Evolutionary conservation across 2,113 vertebrate species (phyloP), one percentile per base, ranked within the genome.

Genomic region (Pterophyllum scalare): DNA sequence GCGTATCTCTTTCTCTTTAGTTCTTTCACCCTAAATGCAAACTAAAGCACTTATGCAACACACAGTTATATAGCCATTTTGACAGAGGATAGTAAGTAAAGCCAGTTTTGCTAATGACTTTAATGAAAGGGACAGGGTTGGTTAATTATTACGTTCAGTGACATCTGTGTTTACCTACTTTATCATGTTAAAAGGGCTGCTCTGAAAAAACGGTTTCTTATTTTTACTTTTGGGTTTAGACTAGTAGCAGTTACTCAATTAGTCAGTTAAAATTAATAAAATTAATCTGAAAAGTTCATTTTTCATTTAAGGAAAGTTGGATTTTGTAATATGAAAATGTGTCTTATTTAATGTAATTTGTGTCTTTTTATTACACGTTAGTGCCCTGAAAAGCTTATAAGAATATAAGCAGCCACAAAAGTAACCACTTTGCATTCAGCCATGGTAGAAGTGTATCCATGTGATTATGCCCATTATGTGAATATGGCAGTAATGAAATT

Each of bases 401-500:
- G 28, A 52, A 72, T 7, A 26, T 17, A 70, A 28, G 17, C 10
- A 70, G 65, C 43, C 20, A 26, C 43, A 72, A 72, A 33, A 54
- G 26, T 14, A 54, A 10, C 24, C 24, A 12, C 43, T 72, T 52
- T 72, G 24, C 65, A 31, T 72, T 52, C 31, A 75, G 38, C 31
- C 13, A 38, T 52, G 11, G 10, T 72, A 31, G 31, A 72, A 72
- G 24, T 54, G 26, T 26, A 70, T 43, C 5, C 13, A 40, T 22
- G 38, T 70, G n/a, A n/a, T n/a, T n/a, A 28, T 28, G 28, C 28
- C 28, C 28, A 28, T 28, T 28, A 28, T 28, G 49, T 67, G 3
- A 82, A 76, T 6, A 58, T 83, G 74, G 88, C 9, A 19, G 70
- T 85, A 79, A 88, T 83, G 65, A 82, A 84, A 80, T 52, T 57